Evolutionary conservation across 2,888 invertebrate species (phyloP).

Genomic region (Orthosia incerta): DNA sequence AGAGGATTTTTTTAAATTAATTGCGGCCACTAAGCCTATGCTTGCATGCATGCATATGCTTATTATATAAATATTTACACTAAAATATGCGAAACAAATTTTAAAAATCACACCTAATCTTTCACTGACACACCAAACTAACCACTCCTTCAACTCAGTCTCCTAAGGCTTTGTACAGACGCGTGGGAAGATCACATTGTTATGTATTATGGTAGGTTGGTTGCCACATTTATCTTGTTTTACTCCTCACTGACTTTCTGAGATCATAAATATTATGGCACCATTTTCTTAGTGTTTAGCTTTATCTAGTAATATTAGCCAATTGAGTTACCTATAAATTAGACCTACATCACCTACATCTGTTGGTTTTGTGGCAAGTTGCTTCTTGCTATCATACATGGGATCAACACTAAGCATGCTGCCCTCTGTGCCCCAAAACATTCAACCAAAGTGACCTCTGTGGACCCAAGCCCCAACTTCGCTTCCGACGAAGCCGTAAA

Average conservation of each 20-base stretch:
- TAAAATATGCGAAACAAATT: not conserved
- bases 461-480: too few relatives aligned
- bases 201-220: constrained; percentile 49
- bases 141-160: not conserved
- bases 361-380: not conserved
- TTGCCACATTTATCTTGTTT: constrained; percentile 58
- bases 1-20: not conserved
- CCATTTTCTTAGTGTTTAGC: constrained; percentile 34
- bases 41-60: too few relatives aligned
- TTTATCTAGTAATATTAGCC: constrained; percentile 11
- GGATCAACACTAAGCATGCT: not conserved
- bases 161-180: constrained; percentile 22
- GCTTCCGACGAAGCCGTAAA: too few relatives aligned
- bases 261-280: constrained; percentile 58
- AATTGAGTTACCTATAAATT: not conserved
- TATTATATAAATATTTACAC: too few relatives aligned
- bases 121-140: constrained; percentile 25
- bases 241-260: constrained; percentile 34
- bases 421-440: not conserved
- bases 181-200: constrained; percentile 67
- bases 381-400: not conserved
- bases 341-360: not conserved
- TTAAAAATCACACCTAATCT: constrained; percentile 25
- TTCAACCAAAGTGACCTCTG: not conserved
- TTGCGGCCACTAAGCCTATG: not conserved